Base-by-base conservation (phyloP, 1,140 invertebrate species). In the Drosophila kanapiae region DNA sequence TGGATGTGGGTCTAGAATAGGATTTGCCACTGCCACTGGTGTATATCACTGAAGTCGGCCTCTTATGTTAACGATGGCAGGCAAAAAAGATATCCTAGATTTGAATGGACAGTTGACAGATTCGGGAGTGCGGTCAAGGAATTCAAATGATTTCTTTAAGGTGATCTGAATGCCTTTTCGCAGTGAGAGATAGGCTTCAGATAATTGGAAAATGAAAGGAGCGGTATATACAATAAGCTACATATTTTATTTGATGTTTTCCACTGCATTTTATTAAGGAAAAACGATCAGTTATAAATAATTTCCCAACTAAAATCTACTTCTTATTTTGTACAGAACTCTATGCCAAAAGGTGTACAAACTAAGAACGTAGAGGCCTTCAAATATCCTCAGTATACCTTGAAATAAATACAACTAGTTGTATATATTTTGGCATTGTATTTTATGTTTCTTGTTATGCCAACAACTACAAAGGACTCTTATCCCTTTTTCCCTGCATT, bases 61-160 rank as follows among this genome's bases (percentile, higher is more conserved):
- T 63, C 47, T 45, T 45, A 54, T 70, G 67, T 65, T 65, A 70
- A 70, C 65, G 60, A 65, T 65, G 33, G 40, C 10, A 31, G 60
- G 16, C 49, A 16, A 10, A 10, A 56, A 59, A 29, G 18, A 4
- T 27, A 8, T 31, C 10, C 13, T 16, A 16, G 29, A 33, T 18
- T 33, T 38, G 31, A 35, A 45, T 2, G 57, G 38, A 43, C 57
- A 59, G 40, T 59, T 59, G 62, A 61, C 62, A 64, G 56, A 8
- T 35, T 35, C 8, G 4, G 11, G 16, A 35, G 51, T 18, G 51
- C 35, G 56, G 62, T 43, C 62, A 61, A 16, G 38, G 14, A 10
- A 16, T 16, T 61, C 27, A n/a, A 14, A 18, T 35, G 29, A 27
- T 35, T 7, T 31, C 49, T 16, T 31, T 11, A 62, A 62, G 62